Evolutionary conservation across 2,113 vertebrate species (phyloP).

Genomic region (Psittacus erithacus): DNA sequence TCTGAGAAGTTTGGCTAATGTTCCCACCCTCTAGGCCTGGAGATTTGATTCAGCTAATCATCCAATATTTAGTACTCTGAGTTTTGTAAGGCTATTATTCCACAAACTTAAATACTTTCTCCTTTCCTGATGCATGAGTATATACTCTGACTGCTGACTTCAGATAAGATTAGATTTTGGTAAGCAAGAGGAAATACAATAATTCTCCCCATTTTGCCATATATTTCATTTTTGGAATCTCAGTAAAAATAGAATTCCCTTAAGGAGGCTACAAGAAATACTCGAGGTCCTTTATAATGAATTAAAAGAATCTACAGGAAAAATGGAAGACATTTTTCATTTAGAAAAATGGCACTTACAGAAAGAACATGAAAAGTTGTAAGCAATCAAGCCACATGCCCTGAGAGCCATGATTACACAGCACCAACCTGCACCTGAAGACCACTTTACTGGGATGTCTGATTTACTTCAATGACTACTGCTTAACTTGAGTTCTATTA

Average conservation of each 20-base stretch:
- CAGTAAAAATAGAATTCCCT: background rate
- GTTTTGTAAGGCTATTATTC: constrained; percentile 20
- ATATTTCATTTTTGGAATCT: background rate
- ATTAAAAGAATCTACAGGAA: background rate
- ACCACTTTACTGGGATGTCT: background rate
- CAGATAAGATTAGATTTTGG: background rate
- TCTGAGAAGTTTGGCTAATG: background rate
- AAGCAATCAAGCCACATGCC: background rate
- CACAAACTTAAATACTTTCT: background rate
- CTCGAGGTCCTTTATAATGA: background rate
- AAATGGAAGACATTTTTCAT: background rate
- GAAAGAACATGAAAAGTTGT: background rate
- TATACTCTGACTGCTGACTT: background rate
- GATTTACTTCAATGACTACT: constrained; percentile 10
- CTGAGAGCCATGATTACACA: background rate
- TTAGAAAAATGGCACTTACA: background rate
- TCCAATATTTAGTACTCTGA: constrained; percentile 3
- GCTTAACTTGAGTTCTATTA: background rate
- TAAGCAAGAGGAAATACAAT: background rate
- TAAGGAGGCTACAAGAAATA: background rate
- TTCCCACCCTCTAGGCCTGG: background rate
- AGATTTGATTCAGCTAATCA: background rate
- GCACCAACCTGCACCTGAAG: background rate
- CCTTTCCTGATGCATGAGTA: background rate
- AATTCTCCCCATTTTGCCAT: background rate